A percentile compares a stretch with the other conserved stretches of the same genome.
Evolutionary conservation across 2,113 vertebrate genomes (phyloP).

Genomic region (Laticauda colubrina): DNA sequence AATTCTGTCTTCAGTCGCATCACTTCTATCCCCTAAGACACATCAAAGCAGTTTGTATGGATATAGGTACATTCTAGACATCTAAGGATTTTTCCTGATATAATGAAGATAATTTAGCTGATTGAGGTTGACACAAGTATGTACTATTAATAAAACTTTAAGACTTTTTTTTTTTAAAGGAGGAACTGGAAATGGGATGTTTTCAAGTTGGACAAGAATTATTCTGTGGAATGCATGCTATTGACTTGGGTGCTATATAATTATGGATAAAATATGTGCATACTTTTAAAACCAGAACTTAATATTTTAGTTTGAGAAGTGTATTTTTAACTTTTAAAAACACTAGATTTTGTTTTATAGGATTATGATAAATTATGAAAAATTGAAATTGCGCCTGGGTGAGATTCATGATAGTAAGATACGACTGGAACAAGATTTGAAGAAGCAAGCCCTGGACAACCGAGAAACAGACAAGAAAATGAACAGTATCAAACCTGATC

Average conservation of each 20-base stretch:
- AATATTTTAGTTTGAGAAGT: slow-evolving; percentile 8
- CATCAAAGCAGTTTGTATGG: background rate
- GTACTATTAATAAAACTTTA: background rate
- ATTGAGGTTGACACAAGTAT: background rate
- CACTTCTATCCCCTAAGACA: background rate
- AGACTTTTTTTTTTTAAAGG: background rate
- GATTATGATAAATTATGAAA: slow-evolving; percentile 94
- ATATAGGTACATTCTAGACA: background rate
- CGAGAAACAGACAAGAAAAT: slow-evolving; percentile 95
- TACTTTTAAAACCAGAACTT: background rate
- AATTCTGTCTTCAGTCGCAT: background rate
- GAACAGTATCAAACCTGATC: slow-evolving; percentile 92
- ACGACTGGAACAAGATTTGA: slow-evolving; percentile 90
- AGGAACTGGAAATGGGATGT: background rate
- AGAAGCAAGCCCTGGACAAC: slow-evolving; percentile 93
- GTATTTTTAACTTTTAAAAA: slow-evolving; percentile 34
- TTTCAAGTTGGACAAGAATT: background rate
- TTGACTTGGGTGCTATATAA: background rate
- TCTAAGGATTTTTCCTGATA: background rate
- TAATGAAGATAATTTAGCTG: background rate
- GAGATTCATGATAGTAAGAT: slow-evolving; percentile 95
- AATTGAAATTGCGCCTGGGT: slow-evolving; percentile 90
- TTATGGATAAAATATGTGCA: background rate
- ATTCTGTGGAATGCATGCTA: background rate
- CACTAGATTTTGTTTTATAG: slow-evolving; percentile 62